Conservation (phyloP, 2,888 invertebrate genomes). For the Leptopilina myrica region DNA sequence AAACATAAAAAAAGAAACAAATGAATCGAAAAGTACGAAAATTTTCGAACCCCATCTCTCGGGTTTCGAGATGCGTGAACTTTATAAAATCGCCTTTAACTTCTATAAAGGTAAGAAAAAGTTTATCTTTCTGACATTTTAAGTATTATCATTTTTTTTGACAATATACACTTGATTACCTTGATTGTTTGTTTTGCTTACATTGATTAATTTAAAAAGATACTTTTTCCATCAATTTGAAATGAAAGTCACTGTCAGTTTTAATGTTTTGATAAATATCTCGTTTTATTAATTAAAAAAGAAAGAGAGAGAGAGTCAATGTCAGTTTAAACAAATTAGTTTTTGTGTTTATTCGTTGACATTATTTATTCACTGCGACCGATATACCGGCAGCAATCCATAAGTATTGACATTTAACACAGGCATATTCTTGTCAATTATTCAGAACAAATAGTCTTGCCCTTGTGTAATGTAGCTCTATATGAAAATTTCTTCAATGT, state of each 20-base stretch:
- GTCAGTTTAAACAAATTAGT: background rate
- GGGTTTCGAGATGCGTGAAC: constrained; percentile 79
- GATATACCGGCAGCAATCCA: constrained; percentile 28
- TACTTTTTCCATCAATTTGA: background rate
- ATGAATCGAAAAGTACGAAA: constrained; percentile 57
- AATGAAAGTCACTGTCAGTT: background rate
- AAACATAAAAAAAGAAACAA: constrained; percentile 53
- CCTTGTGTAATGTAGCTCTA: constrained; percentile 18
- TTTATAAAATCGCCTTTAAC: constrained; percentile 91
- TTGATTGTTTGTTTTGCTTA: background rate
- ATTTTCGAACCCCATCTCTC: constrained; percentile 72
- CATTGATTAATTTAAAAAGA: background rate
- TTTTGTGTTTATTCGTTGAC: constrained; percentile 22
- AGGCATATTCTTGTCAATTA: constrained; percentile 9
- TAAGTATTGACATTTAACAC: constrained; percentile 42
- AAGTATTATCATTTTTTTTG: background rate
- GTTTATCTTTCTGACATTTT: constrained; percentile 31
- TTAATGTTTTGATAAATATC: background rate
- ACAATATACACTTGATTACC: background rate
- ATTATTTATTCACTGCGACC: constrained; percentile 38
- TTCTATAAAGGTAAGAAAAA: constrained; percentile 92
- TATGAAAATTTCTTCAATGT: constrained; percentile 1
- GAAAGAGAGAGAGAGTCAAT: background rate
- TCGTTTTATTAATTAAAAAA: background rate
- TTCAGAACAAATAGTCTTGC: constrained; percentile 27